Percentiles rank a stretch among this genome's conserved stretches.
phyloP scores from a whole-genome alignment of 2,888 invertebrate genomes.

The Scaptomyza caliginosa region DNA sequence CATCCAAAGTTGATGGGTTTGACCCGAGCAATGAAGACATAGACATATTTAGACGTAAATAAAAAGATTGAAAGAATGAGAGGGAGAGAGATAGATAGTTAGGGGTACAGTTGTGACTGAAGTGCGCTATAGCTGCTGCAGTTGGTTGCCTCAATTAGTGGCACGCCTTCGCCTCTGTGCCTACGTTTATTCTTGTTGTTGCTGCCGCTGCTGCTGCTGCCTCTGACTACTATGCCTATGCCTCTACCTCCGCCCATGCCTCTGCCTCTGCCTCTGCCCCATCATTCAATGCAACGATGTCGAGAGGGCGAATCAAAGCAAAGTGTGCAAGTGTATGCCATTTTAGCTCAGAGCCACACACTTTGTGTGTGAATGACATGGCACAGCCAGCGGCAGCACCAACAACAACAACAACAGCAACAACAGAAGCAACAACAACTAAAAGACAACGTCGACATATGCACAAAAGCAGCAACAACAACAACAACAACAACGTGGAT shows the following conservation, averaged over 20 bases:
- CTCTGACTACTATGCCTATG: too few species aligned
- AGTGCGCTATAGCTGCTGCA: constrained; percentile 56
- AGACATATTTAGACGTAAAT: neutral
- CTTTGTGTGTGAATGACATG: constrained; percentile 78
- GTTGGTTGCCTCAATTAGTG: constrained; percentile 77
- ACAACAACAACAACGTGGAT: constrained; percentile 6
- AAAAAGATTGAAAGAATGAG: neutral
- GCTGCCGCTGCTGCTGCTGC: constrained; percentile 6
- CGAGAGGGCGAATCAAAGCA: constrained; percentile 56
- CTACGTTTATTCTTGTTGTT: constrained; percentile 2
- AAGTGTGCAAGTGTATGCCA: constrained; percentile 74
- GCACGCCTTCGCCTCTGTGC: constrained; percentile 54
- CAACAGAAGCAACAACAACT: constrained; percentile 30
- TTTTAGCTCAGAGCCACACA: constrained; percentile 71
- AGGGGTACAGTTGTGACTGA: constrained; percentile 54
- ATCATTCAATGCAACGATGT: constrained; percentile 8
- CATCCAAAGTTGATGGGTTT: neutral
- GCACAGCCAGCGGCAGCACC: constrained; percentile 53
- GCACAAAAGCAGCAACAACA: constrained; percentile 58
- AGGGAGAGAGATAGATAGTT: neutral
- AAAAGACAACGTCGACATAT: constrained; percentile 65
- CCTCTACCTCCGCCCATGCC: neutral
- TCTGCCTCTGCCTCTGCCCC: neutral
- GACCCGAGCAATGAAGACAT: neutral
- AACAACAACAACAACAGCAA: constrained; percentile 26